A percentile compares a stretch with the other conserved stretches of the same genome.
Evolutionary conservation across 2,888 invertebrate species (phyloP).

Genomic region (Rotaria sp.): DNA sequence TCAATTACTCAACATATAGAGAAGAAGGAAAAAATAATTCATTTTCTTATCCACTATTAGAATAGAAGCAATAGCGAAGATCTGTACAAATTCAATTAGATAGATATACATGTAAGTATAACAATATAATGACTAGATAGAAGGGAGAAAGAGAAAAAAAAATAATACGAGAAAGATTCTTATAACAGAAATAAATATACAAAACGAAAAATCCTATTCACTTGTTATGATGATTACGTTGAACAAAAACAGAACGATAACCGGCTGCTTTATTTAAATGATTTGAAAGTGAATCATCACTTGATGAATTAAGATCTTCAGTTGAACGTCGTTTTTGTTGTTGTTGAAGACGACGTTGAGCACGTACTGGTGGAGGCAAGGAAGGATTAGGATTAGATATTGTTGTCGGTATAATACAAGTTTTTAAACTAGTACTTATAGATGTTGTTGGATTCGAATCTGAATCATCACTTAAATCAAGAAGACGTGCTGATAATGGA

Average conservation of each 20-base stretch:
- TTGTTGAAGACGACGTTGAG: constrained; percentile 1
- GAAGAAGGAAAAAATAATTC: neutral
- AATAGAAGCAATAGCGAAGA: neutral
- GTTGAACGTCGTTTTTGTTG: constrained; percentile 26
- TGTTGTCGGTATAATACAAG: neutral
- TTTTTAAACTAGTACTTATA: neutral
- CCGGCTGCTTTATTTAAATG: constrained; percentile 29
- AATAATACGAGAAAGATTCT: neutral
- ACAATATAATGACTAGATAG: neutral
- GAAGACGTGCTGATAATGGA: neutral
- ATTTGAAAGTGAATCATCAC: constrained; percentile 23
- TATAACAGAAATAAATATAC: neutral
- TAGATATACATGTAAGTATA: neutral
- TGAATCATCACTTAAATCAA: constrained; percentile 25
- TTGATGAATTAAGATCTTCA: neutral
- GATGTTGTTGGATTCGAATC: neutral
- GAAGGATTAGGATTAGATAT: neutral
- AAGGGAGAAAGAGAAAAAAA: too few relatives aligned
- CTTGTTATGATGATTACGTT: constrained; percentile 14
- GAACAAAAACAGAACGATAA: constrained; percentile 4
- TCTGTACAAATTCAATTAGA: neutral
- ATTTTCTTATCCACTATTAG: neutral
- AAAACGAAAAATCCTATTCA: neutral
- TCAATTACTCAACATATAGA: neutral
- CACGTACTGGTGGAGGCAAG: neutral